Conservation (phyloP, 2,113 vertebrate genomes). For the Rhadina sibilatrix region DNA sequence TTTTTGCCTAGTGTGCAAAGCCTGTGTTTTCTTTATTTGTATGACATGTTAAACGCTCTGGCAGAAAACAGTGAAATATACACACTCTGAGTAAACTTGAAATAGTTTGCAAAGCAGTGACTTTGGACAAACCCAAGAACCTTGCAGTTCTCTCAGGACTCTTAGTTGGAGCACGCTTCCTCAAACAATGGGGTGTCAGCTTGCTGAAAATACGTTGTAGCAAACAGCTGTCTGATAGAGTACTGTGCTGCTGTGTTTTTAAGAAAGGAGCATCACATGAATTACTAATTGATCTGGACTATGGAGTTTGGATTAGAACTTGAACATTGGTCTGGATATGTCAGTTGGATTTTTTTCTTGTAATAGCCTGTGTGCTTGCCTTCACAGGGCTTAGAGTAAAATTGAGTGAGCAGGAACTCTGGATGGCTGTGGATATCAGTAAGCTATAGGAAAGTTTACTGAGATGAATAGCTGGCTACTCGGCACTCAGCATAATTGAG, state of each 20-base stretch:
- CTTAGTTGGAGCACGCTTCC: not conserved
- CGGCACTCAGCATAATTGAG: not conserved
- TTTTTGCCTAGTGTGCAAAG: constrained; percentile 20
- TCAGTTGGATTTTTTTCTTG: not conserved
- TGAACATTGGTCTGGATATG: not conserved
- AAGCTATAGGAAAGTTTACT: not conserved
- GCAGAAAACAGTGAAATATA: not conserved
- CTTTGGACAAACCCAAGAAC: not conserved
- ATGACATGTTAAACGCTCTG: not conserved
- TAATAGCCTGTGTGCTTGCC: not conserved
- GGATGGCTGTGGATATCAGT: not conserved
- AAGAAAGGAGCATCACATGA: not conserved
- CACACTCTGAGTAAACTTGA: not conserved
- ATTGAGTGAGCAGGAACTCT: not conserved
- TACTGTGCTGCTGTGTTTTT: not conserved
- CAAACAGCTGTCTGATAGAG: not conserved
- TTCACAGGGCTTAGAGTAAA: not conserved
- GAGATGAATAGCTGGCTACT: not conserved
- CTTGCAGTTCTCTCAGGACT: not conserved
- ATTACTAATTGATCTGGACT: not conserved
- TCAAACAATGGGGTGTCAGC: not conserved
- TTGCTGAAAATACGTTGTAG: not conserved
- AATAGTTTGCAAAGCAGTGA: not conserved
- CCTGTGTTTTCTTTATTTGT: not conserved
- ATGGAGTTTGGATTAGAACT: not conserved